phyloP scores from a whole-genome alignment of 2,888 invertebrate species.

The Rhimphoctona megacephalus region DNA sequence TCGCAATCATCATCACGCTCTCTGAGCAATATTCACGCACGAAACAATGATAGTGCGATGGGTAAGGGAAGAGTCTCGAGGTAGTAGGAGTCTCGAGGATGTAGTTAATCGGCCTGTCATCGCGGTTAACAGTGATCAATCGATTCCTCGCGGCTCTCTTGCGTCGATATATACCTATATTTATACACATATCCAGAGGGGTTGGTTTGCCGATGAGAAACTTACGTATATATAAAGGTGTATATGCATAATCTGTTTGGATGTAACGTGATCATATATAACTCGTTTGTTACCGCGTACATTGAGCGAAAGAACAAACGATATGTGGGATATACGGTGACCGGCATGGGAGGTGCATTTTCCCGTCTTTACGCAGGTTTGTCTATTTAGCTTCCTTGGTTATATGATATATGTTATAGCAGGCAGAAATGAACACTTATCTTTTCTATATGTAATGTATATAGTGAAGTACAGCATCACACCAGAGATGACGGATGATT shows the following conservation, averaged over 20 bases:
- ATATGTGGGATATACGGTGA: slow-evolving; percentile 21
- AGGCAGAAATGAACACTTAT: slow-evolving; percentile 6
- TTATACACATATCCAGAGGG: slow-evolving; percentile 28
- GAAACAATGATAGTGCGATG: slow-evolving; percentile 64
- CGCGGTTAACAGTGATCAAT: slow-evolving; percentile 67
- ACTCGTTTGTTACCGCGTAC: slow-evolving; percentile 21
- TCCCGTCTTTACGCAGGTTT: slow-evolving; percentile 22
- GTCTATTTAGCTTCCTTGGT: slow-evolving; percentile 8
- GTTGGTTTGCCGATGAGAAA: slow-evolving; percentile 23
- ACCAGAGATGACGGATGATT: slow-evolving; percentile 70
- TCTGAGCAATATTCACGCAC: slow-evolving; percentile 47
- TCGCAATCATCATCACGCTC: slow-evolving; percentile 55
- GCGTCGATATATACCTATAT: slow-evolving; percentile 43
- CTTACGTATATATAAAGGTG: slow-evolving; percentile 8
- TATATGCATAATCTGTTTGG: slow-evolving; percentile 39
- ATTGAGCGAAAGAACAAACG: slow-evolving; percentile 32
- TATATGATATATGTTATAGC: not conserved
- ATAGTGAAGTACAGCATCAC: slow-evolving; percentile 34
- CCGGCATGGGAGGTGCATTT: slow-evolving; percentile 23
- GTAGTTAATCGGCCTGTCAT: slow-evolving; percentile 70
- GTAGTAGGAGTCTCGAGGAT: slow-evolving; percentile 49
- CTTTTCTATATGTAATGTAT: slow-evolving; percentile 36
- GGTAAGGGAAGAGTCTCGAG: slow-evolving; percentile 32
- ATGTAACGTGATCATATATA: slow-evolving; percentile 47
- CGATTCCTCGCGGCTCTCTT: slow-evolving; percentile 65